phyloP scores from a whole-genome alignment of 2,113 vertebrate species.

The Nesogale talazaci region DNA sequence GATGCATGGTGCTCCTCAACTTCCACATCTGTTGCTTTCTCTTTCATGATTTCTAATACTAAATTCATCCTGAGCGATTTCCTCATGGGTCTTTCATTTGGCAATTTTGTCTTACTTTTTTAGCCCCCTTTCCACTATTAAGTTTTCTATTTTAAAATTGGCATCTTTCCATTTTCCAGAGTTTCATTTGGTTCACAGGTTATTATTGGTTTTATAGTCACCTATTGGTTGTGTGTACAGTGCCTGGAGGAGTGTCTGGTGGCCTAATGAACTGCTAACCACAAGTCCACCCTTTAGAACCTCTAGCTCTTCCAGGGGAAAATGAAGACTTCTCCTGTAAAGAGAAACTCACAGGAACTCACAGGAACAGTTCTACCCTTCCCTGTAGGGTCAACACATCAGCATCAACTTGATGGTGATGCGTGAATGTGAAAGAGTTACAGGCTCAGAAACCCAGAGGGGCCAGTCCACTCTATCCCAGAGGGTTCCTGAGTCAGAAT shows the following conservation, averaged over 20 bases:
- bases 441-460: no score
- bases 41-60: not conserved
- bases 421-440: no score
- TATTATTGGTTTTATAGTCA: not conserved
- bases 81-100: conserved; percentile 5
- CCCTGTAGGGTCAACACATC: no score
- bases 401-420: no score
- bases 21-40: not conserved
- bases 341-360: no score
- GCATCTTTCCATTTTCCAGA: not conserved
- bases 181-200: not conserved
- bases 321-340: no score
- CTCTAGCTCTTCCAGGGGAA: no score
- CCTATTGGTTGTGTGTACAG: not conserved
- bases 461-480: no score
- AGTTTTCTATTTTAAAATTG: not conserved
- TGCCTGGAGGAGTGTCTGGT: not conserved
- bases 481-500: no score
- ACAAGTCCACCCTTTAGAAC: no score
- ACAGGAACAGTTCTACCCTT: no score
- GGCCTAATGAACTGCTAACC: no score
- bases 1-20: not conserved
- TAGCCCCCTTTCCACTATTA: not conserved
- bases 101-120: not conserved
- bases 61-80: not conserved